phyloP scores from a whole-genome alignment of 2,113 vertebrate genomes.

The Dromiciops gliroides region DNA sequence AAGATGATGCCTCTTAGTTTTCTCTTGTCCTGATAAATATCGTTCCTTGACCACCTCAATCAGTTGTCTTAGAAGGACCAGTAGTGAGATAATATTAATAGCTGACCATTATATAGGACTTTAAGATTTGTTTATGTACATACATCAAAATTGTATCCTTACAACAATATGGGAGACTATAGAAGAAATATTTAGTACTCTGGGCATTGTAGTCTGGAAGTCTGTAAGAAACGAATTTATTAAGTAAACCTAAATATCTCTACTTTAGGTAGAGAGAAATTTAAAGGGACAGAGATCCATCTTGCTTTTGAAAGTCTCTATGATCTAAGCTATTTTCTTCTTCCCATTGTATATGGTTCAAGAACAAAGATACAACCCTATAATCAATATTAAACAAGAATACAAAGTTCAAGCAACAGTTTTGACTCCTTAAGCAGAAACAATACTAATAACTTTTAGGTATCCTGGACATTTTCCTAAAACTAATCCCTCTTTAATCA shows the following conservation, averaged over 20 bases:
- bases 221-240: background rate
- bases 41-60: conserved; percentile 75
- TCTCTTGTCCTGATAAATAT: conserved; percentile 81
- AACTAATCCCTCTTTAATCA: background rate
- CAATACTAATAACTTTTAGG: background rate
- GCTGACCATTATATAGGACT: background rate
- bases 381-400: background rate
- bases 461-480: background rate
- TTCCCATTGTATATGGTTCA: background rate
- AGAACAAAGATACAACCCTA: background rate
- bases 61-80: conserved; percentile 80
- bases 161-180: background rate
- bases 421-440: background rate
- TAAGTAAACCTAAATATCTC: background rate
- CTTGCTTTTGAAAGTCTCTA: background rate
- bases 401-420: background rate
- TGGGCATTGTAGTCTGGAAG: background rate
- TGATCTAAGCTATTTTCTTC: background rate
- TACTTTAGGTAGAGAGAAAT: background rate
- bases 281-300: background rate
- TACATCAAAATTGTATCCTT: background rate
- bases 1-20: conserved; percentile 76
- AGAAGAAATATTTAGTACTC: background rate
- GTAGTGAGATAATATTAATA: background rate
- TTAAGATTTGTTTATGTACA: background rate